Evolutionary conservation across 2,113 vertebrate species (phyloP).

Genomic region (Rhinoderma darwinii): DNA sequence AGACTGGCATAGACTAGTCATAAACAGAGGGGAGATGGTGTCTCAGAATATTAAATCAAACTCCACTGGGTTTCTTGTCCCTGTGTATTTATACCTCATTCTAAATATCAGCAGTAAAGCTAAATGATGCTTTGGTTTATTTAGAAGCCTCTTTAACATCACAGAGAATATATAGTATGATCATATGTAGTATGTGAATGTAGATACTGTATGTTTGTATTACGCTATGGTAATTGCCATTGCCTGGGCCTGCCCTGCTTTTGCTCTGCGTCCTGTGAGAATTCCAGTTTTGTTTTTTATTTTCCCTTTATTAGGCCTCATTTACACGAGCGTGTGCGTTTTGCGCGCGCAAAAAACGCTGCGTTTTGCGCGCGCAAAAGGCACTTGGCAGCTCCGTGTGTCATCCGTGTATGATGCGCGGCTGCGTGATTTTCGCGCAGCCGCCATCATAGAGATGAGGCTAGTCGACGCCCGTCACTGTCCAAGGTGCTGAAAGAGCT

Average conservation of each 20-base stretch:
- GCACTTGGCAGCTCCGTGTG: too few relatives aligned
- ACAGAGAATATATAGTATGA: not conserved
- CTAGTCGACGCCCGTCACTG: too few relatives aligned
- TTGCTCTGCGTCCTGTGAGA: not conserved
- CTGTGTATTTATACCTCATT: not conserved
- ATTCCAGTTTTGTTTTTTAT: not conserved
- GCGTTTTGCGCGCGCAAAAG: too few relatives aligned
- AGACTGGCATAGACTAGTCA: not conserved
- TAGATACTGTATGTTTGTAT: not conserved
- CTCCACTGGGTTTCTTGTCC: not conserved
- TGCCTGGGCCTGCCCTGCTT: not conserved
- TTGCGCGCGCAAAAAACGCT: too few relatives aligned
- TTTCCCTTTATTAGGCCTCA: too few relatives aligned
- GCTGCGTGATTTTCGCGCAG: too few relatives aligned
- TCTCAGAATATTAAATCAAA: not conserved
- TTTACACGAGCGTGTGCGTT: too few relatives aligned
- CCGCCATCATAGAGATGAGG: too few relatives aligned
- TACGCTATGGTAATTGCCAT: not conserved
- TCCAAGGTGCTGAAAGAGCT: too few relatives aligned
- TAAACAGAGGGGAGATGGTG: not conserved
- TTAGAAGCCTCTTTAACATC: not conserved
- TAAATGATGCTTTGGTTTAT: not conserved
- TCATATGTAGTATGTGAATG: not conserved
- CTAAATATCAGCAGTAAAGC: not conserved
- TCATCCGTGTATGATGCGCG: too few relatives aligned